Base-by-base conservation (phyloP, 2,113 vertebrate genomes). In the Ramphastos sulfuratus region DNA sequence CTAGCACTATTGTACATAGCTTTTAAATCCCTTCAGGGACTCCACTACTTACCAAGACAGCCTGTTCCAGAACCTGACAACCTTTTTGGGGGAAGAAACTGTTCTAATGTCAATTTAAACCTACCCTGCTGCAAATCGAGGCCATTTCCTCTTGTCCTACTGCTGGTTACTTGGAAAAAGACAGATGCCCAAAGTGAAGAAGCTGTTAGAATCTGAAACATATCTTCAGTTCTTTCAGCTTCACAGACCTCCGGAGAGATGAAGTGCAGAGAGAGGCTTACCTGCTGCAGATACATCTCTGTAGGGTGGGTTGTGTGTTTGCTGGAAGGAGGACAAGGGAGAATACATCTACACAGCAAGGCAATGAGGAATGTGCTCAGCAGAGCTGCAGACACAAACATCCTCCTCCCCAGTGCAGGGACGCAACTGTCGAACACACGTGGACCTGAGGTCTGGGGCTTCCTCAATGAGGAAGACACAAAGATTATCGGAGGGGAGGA, bases 1-100 rank as follows among this genome's bases (percentile, higher is more conserved):
- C 11, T 7, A 54, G 9, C 3, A 8, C 20, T 37, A 21, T 9
- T 33, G 16, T 59, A 11, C 9, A 4, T 0, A 1, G 4, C 63
- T 72, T 50, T 66, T 25, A 61, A 85, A 71, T 21, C 3, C 4
- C 8, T 11, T 15, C 9, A 5, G 4, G 19, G 20, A 7, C 46
- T 13, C 44, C 5, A 35, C 13, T 20, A 3, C 37, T 44, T 30
- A 12, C 8, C 25, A n/a, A 35, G 13, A 30, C 27, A 67, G 24
- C 28, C 61, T 63, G 10, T 48, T 20, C 25, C 30, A 64, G 4
- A 7, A 4, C 4, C 30, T 55, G 9, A 46, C 9, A 64, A 80
- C 16, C 4, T 5, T 39, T 24, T 28, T 3, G 3, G 0, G 6
- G 16, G 15, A 64, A 46, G 15, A 35, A 24, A 10, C 28, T 54